phyloP scores from a whole-genome alignment of 2,797 vertebrate genomes.

The Ispidina picta region DNA sequence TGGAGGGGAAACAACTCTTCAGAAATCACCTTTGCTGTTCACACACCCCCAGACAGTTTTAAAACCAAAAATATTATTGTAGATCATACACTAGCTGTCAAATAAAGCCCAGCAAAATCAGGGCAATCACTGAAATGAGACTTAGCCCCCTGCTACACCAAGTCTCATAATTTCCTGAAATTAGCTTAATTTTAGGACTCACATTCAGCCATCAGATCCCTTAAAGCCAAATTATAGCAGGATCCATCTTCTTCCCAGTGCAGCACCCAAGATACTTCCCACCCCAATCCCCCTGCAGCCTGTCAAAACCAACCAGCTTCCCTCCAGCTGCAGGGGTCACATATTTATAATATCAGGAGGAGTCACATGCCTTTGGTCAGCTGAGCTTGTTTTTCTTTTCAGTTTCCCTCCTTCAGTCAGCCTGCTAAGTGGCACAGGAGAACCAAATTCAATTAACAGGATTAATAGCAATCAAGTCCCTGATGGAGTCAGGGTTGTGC shows the following conservation, averaged over 20 bases:
- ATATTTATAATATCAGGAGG: background rate
- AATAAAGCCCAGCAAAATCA: background rate
- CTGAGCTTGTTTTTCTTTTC: background rate
- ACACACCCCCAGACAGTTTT: background rate
- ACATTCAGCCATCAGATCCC: background rate
- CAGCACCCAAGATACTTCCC: background rate
- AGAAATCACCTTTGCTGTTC: background rate
- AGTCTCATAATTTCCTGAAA: background rate
- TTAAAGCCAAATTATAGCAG: background rate
- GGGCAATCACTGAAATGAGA: background rate
- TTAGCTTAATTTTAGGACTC: background rate
- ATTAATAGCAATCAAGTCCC: conserved; percentile 56
- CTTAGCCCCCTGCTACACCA: background rate
- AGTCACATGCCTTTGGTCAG: background rate
- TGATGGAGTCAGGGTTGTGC: background rate
- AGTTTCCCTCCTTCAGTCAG: background rate
- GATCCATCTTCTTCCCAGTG: fast-evolving
- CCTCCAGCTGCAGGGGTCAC: fast-evolving
- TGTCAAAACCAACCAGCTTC: fast-evolving
- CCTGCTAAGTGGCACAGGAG: conserved; percentile 5
- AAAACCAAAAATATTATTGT: background rate
- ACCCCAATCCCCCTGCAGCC: fast-evolving
- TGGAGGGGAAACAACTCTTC: background rate
- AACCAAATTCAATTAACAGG: conserved; percentile 45
- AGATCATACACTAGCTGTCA: background rate